Evolutionary conservation across 2,113 vertebrate species (phyloP).

Genomic region (Plestiodon gilberti): DNA sequence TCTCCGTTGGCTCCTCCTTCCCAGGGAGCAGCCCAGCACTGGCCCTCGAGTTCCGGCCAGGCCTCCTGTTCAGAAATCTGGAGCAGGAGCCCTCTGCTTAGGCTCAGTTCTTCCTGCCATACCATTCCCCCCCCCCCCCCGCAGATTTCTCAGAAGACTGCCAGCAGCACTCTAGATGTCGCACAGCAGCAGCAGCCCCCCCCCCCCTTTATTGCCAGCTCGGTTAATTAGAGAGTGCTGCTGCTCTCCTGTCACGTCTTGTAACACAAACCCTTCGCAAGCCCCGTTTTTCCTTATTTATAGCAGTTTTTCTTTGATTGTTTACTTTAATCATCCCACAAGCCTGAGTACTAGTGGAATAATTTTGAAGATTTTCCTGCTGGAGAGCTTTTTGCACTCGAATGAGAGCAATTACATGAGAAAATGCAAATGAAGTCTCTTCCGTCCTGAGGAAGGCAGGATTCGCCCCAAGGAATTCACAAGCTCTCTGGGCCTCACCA

Average conservation of each 20-base stretch:
- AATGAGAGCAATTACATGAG: constrained; percentile 43
- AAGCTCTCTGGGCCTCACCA: background rate
- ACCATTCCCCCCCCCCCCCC: background rate
- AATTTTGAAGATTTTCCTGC: constrained; percentile 25
- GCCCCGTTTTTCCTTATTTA: background rate
- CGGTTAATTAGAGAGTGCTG: constrained; percentile 18
- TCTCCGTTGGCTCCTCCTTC: no score
- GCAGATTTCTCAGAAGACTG: background rate
- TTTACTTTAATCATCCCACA: constrained; percentile 36
- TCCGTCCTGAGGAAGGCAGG: constrained; percentile 31
- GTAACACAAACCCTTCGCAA: background rate
- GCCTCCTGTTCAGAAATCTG: background rate
- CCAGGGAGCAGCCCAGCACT: background rate
- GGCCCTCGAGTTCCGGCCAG: background rate
- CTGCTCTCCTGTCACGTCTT: background rate
- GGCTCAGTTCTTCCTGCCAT: background rate
- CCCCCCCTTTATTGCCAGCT: background rate
- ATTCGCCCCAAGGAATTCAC: background rate
- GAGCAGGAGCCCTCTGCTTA: background rate
- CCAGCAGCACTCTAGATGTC: background rate
- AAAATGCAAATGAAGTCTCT: background rate
- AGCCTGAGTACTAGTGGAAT: background rate
- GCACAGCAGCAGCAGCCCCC: no score
- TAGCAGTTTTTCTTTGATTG: constrained; percentile 16
- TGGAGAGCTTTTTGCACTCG: constrained; percentile 29